phyloP scores from a whole-genome alignment of 1,140 invertebrate species.

The Lithobius niger region DNA sequence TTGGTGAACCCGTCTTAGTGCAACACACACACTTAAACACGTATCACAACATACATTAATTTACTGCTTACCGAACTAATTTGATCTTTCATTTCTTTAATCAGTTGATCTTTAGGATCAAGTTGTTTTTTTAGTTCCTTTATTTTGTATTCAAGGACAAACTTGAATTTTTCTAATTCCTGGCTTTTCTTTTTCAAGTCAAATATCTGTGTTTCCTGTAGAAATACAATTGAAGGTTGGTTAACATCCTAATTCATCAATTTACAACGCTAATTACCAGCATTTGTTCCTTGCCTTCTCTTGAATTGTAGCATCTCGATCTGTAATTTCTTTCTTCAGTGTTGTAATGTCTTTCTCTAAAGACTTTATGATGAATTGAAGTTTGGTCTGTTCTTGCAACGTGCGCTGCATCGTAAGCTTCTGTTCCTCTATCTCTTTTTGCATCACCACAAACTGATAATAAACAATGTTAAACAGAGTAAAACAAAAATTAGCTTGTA shows the following conservation, averaged over 20 bases:
- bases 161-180: slow-evolving; percentile 80
- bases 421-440: slow-evolving; percentile 58
- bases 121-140: slow-evolving; percentile 70
- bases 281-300: slow-evolving; percentile 52
- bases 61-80: slow-evolving; percentile 51
- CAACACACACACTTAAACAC: too few relatives aligned
- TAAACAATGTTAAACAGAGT: too few relatives aligned
- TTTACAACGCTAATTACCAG: too few relatives aligned
- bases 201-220: slow-evolving; percentile 58
- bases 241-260: too few relatives aligned
- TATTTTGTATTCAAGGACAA: slow-evolving; percentile 77
- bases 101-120: slow-evolving; percentile 62
- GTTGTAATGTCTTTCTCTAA: slow-evolving; percentile 36
- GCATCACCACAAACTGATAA: slow-evolving; percentile 29
- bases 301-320: slow-evolving; percentile 63
- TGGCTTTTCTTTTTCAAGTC: slow-evolving; percentile 71
- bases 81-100: slow-evolving; percentile 61
- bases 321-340: slow-evolving; percentile 38
- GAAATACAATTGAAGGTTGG: too few relatives aligned
- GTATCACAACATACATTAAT: too few relatives aligned
- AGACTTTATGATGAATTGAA: slow-evolving; percentile 16
- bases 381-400: slow-evolving; percentile 15
- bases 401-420: slow-evolving; percentile 42
- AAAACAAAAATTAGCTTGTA: too few relatives aligned
- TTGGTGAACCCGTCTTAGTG: too few relatives aligned